A percentile compares a stretch with the other conserved stretches of the same genome.
Conservation (phyloP, 1,140 invertebrate genomes). For the Tetragonula clypearis region DNA sequence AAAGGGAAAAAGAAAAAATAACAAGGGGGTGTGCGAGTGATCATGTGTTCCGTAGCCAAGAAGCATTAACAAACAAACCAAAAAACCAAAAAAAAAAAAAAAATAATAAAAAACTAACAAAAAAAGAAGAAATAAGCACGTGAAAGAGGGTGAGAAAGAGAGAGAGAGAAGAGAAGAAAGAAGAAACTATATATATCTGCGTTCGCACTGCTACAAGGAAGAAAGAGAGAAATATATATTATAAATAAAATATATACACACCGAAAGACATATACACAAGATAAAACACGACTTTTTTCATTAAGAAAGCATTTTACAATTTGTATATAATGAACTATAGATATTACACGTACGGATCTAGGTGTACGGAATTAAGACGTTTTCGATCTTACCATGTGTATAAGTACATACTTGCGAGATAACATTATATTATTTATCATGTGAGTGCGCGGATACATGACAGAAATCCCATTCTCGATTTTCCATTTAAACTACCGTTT, state of each 20-base stretch:
- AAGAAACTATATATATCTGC: constrained; percentile 48
- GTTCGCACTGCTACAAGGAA: constrained; percentile 47
- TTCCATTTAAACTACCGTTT: constrained; percentile 71
- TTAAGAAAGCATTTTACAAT: constrained; percentile 78
- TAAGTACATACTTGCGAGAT: constrained; percentile 61
- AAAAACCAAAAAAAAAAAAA: background rate
- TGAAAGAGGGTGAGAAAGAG: constrained; percentile 31
- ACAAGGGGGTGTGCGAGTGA: constrained; percentile 54
- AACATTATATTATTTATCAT: constrained; percentile 60
- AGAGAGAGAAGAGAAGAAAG: constrained; percentile 49
- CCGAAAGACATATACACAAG: constrained; percentile 64
- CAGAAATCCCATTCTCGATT: constrained; percentile 66
- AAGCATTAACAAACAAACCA: constrained; percentile 53
- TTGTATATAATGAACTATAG: constrained; percentile 78
- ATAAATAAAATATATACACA: constrained; percentile 62
- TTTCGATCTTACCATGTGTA: constrained; percentile 68
- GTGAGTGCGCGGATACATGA: constrained; percentile 56
- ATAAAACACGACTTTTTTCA: constrained; percentile 73
- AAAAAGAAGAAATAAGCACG: constrained; percentile 27
- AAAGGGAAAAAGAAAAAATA: constrained; percentile 45
- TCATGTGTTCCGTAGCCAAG: constrained; percentile 67
- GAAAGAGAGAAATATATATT: constrained; percentile 47
- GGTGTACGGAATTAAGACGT: constrained; percentile 68
- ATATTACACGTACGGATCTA: constrained; percentile 69
- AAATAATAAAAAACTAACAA: constrained; percentile 1